Conservation (phyloP, 2,113 vertebrate genomes). For the Sceloporus tristichus region DNA sequence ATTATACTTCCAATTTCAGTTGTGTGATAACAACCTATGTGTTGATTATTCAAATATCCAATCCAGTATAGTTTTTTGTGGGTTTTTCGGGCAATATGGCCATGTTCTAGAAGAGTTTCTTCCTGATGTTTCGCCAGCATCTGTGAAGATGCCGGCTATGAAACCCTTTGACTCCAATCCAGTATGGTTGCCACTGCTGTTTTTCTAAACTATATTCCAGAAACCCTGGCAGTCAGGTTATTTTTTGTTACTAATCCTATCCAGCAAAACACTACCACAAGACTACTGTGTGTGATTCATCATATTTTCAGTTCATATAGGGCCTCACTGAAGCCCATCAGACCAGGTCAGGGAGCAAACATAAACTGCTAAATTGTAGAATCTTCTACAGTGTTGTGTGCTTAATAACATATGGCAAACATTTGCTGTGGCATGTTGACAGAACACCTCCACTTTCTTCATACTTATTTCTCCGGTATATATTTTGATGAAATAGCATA, state of each 20-base stretch:
- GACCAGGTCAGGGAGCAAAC: too few species aligned
- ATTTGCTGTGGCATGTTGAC: background rate
- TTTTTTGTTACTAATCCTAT: background rate
- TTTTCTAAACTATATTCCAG: background rate
- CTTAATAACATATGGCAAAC: background rate
- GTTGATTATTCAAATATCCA: background rate
- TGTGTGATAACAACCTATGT: background rate
- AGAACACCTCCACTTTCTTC: background rate
- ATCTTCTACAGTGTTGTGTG: too few species aligned
- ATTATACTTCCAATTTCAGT: too few species aligned
- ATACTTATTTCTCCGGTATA: background rate
- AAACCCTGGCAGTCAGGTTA: background rate
- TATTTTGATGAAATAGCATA: background rate
- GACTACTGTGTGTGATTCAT: background rate
- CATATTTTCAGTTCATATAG: background rate
- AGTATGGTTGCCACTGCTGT: background rate
- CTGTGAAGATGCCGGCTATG: too few species aligned
- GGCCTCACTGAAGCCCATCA: background rate
- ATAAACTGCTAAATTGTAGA: background rate
- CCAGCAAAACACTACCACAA: background rate
- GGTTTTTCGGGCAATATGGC: too few species aligned
- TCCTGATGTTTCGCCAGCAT: too few species aligned
- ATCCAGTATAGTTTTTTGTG: background rate
- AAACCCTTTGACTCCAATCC: too few species aligned
- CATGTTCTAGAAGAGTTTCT: too few species aligned